Conservation (phyloP, 2,888 invertebrate genomes). For the Callyntrura sp. region DNA sequence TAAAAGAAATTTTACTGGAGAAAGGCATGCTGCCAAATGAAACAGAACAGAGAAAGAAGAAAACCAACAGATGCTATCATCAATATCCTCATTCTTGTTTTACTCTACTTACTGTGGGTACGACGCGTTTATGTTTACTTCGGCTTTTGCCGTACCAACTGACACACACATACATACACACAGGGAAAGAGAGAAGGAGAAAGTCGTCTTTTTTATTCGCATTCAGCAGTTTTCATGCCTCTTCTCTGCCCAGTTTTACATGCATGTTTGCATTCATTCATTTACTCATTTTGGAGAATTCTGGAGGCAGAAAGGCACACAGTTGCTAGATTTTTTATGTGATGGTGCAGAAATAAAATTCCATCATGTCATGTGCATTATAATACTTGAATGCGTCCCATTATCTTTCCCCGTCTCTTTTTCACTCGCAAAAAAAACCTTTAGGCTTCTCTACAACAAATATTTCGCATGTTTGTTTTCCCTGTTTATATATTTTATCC, state of each 20-base stretch:
- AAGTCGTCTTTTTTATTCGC: neutral
- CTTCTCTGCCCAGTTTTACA: slow-evolving; percentile 8
- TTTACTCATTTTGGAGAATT: neutral
- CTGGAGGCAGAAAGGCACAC: slow-evolving; percentile 29
- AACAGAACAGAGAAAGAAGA: slow-evolving; percentile 64
- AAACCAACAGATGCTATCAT: slow-evolving; percentile 72
- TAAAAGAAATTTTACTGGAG: slow-evolving; percentile 31
- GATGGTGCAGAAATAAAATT: slow-evolving; percentile 41
- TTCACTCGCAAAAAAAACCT: slow-evolving; percentile 7
- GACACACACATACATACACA: neutral
- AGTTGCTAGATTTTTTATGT: slow-evolving; percentile 28
- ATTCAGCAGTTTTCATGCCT: slow-evolving; percentile 5
- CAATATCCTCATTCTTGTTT: slow-evolving; percentile 56
- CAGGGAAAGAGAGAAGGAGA: neutral
- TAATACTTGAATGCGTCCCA: slow-evolving; percentile 59
- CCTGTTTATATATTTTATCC: slow-evolving; percentile 39
- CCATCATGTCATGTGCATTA: slow-evolving; percentile 63
- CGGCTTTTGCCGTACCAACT: neutral
- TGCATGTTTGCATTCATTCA: slow-evolving; percentile 27
- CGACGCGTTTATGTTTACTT: neutral
- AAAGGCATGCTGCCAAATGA: slow-evolving; percentile 65
- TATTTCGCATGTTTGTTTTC: slow-evolving; percentile 17
- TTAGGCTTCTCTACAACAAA: neutral
- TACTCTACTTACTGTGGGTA: neutral
- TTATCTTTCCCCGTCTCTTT: slow-evolving; percentile 16